Percentiles rank a stretch among this genome's conserved stretches.
These are phyloP conservation scores for Pogonocherus hispidulus DNA, from an alignment of 2,888 invertebrate genomes.

Conservation along the genomic window DNA sequence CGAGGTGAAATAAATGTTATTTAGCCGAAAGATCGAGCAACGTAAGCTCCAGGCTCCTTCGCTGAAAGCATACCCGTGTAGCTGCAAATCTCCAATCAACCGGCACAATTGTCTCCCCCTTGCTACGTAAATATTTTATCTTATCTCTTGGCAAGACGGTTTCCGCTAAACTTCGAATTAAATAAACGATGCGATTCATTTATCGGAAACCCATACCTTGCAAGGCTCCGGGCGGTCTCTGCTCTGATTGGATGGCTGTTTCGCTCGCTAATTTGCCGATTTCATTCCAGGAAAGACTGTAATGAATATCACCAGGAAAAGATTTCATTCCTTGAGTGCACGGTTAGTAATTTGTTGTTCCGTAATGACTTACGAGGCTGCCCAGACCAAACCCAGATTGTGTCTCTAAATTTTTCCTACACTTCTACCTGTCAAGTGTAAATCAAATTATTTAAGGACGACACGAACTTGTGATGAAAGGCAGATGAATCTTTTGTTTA, in stretches of 20 bases:
- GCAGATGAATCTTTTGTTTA: too few species aligned
- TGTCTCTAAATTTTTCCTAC: too few species aligned
- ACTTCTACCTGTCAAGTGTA: too few species aligned
- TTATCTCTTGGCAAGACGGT: neutral
- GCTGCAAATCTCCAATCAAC: slow-evolving; percentile 38
- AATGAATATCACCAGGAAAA: too few species aligned
- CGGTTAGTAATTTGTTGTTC: too few species aligned
- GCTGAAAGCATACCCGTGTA: slow-evolving; percentile 46
- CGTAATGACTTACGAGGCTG: too few species aligned
- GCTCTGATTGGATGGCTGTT: neutral
- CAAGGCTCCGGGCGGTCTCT: neutral
- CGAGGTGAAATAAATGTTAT: slow-evolving; percentile 9
- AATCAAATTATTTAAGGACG: too few species aligned
- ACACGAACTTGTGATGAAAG: too few species aligned
- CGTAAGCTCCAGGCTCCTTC: neutral
- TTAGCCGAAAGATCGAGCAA: slow-evolving; percentile 32
- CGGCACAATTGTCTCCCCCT: slow-evolving; percentile 33
- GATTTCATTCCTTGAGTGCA: too few species aligned
- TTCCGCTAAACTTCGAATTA: slow-evolving; percentile 8
- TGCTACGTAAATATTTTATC: slow-evolving; percentile 36
- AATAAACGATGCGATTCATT: neutral
- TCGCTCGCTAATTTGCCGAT: neutral
- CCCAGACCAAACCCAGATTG: too few species aligned
- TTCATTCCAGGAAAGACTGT: too few species aligned
- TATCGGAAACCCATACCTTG: neutral